These are phyloP conservation scores for Calliphora vicina DNA, from an alignment of 1,140 invertebrate species.

Conservation along the genomic window DNA sequence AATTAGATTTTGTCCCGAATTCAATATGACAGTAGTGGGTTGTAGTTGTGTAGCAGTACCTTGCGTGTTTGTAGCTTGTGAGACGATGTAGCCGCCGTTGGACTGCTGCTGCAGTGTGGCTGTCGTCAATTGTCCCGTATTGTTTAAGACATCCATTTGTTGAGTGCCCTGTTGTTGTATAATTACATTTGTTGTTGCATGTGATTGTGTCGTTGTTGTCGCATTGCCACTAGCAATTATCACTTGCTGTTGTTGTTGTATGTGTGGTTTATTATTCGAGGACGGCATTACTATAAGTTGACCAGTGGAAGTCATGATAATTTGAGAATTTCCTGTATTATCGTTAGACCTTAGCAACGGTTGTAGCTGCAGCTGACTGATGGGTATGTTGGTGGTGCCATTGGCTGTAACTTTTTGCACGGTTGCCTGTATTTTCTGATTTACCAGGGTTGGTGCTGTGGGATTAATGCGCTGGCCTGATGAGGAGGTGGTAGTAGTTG, in stretches of 20 bases:
- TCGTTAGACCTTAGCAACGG: conserved; percentile 37
- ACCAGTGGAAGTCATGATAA: conserved; percentile 62
- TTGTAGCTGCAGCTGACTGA: conserved; percentile 34
- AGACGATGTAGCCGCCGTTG: conserved; percentile 52
- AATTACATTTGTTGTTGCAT: conserved; percentile 36
- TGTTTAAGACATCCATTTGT: conserved; percentile 37
- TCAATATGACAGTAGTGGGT: conserved; percentile 51
- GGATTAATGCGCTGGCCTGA: conserved; percentile 11
- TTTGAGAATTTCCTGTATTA: conserved; percentile 46
- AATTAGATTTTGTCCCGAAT: conserved; percentile 45
- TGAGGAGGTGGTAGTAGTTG: conserved; percentile 31
- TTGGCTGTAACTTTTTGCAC: conserved; percentile 36
- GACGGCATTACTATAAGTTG: conserved; percentile 66
- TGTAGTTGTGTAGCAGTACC: conserved; percentile 26
- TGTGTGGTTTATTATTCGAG: conserved; percentile 50
- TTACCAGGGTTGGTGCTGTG: not conserved
- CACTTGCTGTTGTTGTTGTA: conserved; percentile 40
- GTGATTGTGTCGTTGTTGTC: conserved; percentile 41
- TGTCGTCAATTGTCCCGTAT: conserved; percentile 20
- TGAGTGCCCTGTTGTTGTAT: conserved; percentile 36
- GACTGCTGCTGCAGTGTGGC: conserved; percentile 44
- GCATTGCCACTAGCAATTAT: conserved; percentile 29
- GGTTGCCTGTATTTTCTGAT: conserved; percentile 37
- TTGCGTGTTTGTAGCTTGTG: conserved; percentile 39
- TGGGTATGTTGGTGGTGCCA: conserved; percentile 26